Evolutionary conservation across 2,113 vertebrate species (phyloP), one percentile per base, ranked within the genome.

Genomic region (Excalfactoria chinensis): DNA sequence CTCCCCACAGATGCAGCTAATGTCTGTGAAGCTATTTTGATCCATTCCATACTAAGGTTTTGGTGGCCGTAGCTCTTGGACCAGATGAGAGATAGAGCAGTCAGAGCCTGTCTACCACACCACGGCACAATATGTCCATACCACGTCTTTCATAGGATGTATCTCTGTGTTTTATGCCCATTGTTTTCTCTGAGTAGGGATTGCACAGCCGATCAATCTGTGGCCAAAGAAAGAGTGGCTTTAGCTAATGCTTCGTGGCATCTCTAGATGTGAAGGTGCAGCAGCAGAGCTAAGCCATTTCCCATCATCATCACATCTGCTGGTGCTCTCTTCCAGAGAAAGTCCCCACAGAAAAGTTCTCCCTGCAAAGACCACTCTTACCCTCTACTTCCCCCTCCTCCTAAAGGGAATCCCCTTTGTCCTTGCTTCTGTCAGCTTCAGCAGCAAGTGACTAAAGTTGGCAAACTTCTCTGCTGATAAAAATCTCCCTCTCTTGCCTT

Each of bases 71-170:
- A 70, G 37, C 14, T 90, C 72, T 37, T 77, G 56, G 19, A 51
- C 11, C 34, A 63, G 41, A 7, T 2, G 34, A 63, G 12, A 15
- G 25, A 49, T 9, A 9, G 37, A 76, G 28, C 0, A 0, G 56
- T 46, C 34, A 51, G 35, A 51, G 6, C 13, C n/a, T 9, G 19
- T 46, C 30, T 49, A 43, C 11, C 14, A 40, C 55, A 40, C 13
- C 5, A 9, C 0, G 0, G 28, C 13, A 10, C 30, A 3, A 2
- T 70, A 28, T 51, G 26, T 51, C 46, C n/a, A 21, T 70, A 28
- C 20, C 22, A 35, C 19, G 18, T 34, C 48, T 19, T 18, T 34
- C 18, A 18, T 25, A 70, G 46, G 46, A 51, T 37, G 35, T 30
- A 51, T 17, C 34, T 51, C 48, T 70, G 19, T 37, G 35, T 30